These are phyloP conservation scores for Apteryx owenii DNA, from an alignment of 2,113 vertebrate genomes.

Conservation along the genomic window DNA sequence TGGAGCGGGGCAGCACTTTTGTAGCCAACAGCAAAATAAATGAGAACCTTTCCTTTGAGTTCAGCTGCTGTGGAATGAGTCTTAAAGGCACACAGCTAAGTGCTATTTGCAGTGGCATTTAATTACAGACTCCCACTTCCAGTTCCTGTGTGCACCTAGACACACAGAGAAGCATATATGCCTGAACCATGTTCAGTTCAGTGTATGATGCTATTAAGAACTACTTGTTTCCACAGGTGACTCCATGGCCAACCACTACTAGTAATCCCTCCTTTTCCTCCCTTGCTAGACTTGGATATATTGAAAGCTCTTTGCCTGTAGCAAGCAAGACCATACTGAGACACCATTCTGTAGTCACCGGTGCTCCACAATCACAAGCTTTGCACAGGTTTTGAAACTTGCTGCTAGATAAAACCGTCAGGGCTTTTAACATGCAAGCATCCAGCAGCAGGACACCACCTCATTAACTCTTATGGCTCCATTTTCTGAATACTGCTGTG, in stretches of 20 bases:
- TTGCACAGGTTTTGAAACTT: background rate
- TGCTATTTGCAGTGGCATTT: background rate
- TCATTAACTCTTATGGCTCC: conserved; percentile 68
- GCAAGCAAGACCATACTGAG: background rate
- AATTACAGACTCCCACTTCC: background rate
- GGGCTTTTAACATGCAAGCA: conserved; percentile 40
- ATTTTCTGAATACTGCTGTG: conserved; percentile 20
- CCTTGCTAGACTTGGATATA: background rate
- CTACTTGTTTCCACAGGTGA: background rate
- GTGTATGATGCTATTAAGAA: background rate
- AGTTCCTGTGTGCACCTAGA: background rate
- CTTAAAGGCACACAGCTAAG: background rate
- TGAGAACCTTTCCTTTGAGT: background rate
- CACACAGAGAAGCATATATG: too few species aligned
- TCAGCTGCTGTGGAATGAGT: background rate
- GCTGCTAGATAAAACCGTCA: conserved; percentile 46
- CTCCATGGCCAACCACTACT: background rate
- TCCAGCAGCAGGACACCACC: conserved; percentile 53
- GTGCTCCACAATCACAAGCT: background rate
- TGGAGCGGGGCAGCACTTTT: background rate
- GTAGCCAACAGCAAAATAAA: background rate
- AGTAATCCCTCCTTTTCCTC: background rate
- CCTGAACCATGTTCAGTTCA: background rate
- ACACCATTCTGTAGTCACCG: background rate
- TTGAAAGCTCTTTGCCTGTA: conserved; percentile 11